Evolutionary conservation across 1,140 invertebrate genomes (phyloP).

Genomic region (Caenorhabditis briggsae): DNA sequence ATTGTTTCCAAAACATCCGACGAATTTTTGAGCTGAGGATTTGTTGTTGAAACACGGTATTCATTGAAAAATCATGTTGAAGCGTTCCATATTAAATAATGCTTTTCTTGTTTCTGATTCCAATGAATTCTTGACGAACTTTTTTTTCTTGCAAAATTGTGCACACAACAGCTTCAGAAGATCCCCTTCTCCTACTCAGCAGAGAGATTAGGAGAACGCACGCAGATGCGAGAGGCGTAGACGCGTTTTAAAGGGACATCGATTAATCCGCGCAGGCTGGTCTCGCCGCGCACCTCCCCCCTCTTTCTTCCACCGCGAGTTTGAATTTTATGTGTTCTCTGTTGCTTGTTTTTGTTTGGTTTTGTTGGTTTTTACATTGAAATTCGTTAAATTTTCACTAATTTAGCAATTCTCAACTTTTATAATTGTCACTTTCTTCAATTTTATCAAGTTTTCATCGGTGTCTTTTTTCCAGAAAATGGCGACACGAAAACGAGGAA

Average conservation of each 20-base stretch:
- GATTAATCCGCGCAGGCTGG: background rate
- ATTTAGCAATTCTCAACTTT: background rate
- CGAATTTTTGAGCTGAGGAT: too few relatives aligned
- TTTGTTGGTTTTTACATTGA: background rate
- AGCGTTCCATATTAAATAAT: too few relatives aligned
- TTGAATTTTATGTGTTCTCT: conserved; percentile 21
- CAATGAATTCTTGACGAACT: too few relatives aligned
- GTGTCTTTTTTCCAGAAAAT: conserved; percentile 3
- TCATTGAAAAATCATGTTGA: too few relatives aligned
- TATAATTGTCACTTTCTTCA: background rate
- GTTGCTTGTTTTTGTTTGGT: background rate
- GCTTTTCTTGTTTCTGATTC: too few relatives aligned
- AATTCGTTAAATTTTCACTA: background rate
- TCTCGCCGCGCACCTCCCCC: background rate
- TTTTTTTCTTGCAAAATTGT: too few relatives aligned
- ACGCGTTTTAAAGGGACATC: conserved; percentile 17
- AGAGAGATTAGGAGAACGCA: background rate
- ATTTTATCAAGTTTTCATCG: background rate
- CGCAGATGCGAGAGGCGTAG: background rate
- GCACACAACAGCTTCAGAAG: background rate
- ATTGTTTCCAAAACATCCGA: too few relatives aligned
- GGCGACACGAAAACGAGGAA: conserved; percentile 37
- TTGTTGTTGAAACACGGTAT: too few relatives aligned
- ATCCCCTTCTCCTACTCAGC: background rate
- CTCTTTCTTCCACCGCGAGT: conserved; percentile 11